Base-by-base conservation (phyloP, 1,140 invertebrate species). In the Drosophila ironensis region DNA sequence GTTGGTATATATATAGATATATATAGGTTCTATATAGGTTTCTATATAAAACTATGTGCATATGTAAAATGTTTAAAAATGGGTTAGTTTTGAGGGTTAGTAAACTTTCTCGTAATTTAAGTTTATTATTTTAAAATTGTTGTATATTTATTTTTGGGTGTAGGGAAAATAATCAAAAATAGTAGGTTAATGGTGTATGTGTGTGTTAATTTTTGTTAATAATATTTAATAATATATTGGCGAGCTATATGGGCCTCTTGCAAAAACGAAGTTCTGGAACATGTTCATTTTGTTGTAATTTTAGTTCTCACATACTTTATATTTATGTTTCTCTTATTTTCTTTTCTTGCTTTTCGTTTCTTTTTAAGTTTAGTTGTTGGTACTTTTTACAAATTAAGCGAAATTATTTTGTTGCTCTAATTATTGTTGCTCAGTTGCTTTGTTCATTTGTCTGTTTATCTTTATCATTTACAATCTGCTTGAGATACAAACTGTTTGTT, bases 241-340 rank as follows among this genome's bases (percentile, higher is more conserved):
- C 89, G 89, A 90, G 89, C 89, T 90, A 90, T 90, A 90, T 90
- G 89, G 89, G 89, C 89, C 88, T 90, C 89, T 90, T 90, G 89
- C 89, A 90, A 90, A 90, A 90, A 90, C 89, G 89, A 90, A 90
- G 89, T 89, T 82, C 78, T 87, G 73, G 74, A 87, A 75, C 84
- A 88, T 82, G 72, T 84, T 53, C 64, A 53, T 76, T 53, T 75
- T 64, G 53, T 51, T 72, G 42, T 53, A 41, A 61, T 61, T 33
- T 71, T 61, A 45, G 35, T 71, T 71, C 52, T 60, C 66, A 50
- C 33, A 57, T 44, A 60, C 40, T 61, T 63, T 63, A 63, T 41
- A 24, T 33, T 27, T 63, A 63, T 54, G 54, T n/a, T n/a, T n/a
- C n/a, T n/a, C 38, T 66, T 56, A 50, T 19, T 22, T 48, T 69